A percentile compares a stretch with the other conserved stretches of the same genome.
These are phyloP conservation scores for Drosophila repletoides DNA, from an alignment of 1,140 invertebrate species.

Conservation along the genomic window DNA sequence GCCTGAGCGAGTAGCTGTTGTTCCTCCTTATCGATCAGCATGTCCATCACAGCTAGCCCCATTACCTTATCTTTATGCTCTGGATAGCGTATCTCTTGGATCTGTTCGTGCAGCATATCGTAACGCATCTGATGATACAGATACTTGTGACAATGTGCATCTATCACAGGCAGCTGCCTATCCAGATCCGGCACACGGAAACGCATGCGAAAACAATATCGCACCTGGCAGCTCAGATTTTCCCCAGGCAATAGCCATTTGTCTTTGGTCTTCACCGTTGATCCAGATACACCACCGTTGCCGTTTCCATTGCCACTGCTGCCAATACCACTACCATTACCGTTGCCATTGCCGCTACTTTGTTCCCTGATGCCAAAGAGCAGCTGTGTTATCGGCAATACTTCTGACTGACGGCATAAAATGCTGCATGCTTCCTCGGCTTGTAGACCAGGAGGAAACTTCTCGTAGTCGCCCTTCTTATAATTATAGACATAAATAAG, in stretches of 20 bases:
- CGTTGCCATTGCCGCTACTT: neutral
- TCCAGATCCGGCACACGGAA: constrained; percentile 87
- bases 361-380: constrained; percentile 87
- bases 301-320: neutral
- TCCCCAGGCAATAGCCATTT: constrained; percentile 85
- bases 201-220: constrained; percentile 89
- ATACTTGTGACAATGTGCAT: constrained; percentile 90
- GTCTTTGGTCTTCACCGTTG: constrained; percentile 84
- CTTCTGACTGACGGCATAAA: constrained; percentile 87
- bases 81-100: constrained; percentile 90
- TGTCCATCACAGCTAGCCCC: constrained; percentile 92
- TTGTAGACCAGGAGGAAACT: constrained; percentile 13
- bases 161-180: constrained; percentile 86
- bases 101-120: constrained; percentile 90
- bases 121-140: constrained; percentile 92
- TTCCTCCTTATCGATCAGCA: constrained; percentile 91
- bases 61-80: constrained; percentile 89
- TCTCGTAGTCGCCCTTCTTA: constrained; percentile 11
- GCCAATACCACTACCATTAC: neutral
- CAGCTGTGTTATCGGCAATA: constrained; percentile 89
- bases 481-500: constrained; percentile 41
- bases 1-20: constrained; percentile 85
- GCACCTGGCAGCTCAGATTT: constrained; percentile 83
- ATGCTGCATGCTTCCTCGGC: constrained; percentile 88
- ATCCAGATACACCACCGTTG: neutral